These are phyloP conservation scores for Polietes domitor DNA, from an alignment of 2,888 invertebrate species.

Conservation along the genomic window DNA sequence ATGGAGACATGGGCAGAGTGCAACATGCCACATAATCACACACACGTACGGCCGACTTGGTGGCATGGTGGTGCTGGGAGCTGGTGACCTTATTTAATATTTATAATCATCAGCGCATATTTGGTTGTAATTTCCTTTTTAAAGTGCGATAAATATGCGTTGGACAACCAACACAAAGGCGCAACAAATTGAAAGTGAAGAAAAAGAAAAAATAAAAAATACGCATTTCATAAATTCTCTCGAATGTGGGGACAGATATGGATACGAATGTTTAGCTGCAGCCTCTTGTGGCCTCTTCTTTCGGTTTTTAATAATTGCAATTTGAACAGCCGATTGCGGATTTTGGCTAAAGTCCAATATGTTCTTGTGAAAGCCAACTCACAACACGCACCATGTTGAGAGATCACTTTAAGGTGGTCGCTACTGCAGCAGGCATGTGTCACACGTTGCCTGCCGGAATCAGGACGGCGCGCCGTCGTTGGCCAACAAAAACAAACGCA, in stretches of 20 bases:
- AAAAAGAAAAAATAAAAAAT: background rate
- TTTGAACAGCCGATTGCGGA: constrained; percentile 33
- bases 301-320: constrained; percentile 29
- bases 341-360: constrained; percentile 52
- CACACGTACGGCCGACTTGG: background rate
- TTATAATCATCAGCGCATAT: constrained; percentile 44
- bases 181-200: background rate
- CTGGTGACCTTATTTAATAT: constrained; percentile 60
- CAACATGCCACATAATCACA: background rate
- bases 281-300: too few relatives aligned
- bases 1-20: background rate
- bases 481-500: constrained; percentile 3
- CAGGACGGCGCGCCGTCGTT: background rate
- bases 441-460: background rate
- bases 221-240: constrained; percentile 16
- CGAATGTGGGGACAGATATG: background rate
- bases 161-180: background rate
- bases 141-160: constrained; percentile 1
- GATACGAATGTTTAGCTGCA: background rate
- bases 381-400: background rate
- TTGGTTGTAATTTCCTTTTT: constrained; percentile 55
- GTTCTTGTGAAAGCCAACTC: background rate
- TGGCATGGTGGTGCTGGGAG: too few relatives aligned
- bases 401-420: constrained; percentile 61
- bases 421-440: constrained; percentile 27